phyloP scores from a whole-genome alignment of 2,113 vertebrate species.

The Mobula hypostoma region DNA sequence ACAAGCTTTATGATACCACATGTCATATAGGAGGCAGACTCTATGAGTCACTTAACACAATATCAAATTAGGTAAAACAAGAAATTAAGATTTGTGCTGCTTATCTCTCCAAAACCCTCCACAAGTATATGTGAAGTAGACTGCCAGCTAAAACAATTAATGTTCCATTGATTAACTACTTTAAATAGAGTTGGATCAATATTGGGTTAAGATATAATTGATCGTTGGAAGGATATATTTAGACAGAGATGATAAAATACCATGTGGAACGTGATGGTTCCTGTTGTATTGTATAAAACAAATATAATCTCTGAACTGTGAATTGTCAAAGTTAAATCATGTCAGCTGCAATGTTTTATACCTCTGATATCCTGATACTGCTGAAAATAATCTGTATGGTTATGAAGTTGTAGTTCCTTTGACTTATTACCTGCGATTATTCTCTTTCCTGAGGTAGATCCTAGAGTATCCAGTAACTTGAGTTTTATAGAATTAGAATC shows the following conservation, averaged over 20 bases:
- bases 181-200: slow-evolving; percentile 28
- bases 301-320: slow-evolving; percentile 2
- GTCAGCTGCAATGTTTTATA: not conserved
- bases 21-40: not conserved
- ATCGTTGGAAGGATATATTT: not conserved
- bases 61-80: not conserved
- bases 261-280: not conserved
- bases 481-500: not conserved
- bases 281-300: not conserved
- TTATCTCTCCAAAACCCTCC: too few relatives aligned
- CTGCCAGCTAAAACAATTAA: slow-evolving; percentile 19
- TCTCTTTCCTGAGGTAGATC: not conserved
- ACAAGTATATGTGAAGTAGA: not conserved
- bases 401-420: not conserved
- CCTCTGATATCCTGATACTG: not conserved
- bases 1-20: not conserved
- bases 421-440: not conserved
- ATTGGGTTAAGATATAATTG: slow-evolving; percentile 7
- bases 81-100: not conserved
- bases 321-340: not conserved
- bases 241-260: not conserved
- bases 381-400: not conserved
- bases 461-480: not conserved
- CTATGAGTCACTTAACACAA: not conserved
- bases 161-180: not conserved